These are phyloP conservation scores for Theonella swinhoei DNA, from an alignment of 37 sponge, comb jelly and placozoan genomes.

Conservation along the genomic window DNA sequence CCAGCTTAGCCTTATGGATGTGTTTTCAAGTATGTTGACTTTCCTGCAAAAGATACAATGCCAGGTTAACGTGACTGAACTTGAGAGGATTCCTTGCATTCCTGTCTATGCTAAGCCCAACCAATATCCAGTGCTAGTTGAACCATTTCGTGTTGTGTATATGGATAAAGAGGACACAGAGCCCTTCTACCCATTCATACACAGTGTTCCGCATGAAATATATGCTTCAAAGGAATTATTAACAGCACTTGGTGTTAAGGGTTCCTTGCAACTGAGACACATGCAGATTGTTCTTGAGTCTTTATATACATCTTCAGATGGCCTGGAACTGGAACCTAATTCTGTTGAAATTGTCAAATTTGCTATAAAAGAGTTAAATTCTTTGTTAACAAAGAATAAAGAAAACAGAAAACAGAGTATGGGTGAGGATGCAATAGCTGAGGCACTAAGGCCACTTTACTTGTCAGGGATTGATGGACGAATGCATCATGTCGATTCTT, in stretches of 20 bases:
- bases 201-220: conserved; percentile 2
- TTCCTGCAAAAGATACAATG: background rate
- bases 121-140: conserved; percentile 39
- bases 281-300: conserved; percentile 28
- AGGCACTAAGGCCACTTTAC: background rate
- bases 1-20: background rate
- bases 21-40: conserved; percentile 7
- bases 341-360: background rate
- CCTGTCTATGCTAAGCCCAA: conserved; percentile 15
- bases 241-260: conserved; percentile 11
- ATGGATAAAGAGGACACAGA: background rate
- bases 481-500: background rate
- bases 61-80: background rate
- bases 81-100: conserved; percentile 31
- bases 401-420: background rate
- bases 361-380: background rate
- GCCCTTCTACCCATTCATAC: conserved; percentile 43
- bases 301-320: conserved; percentile 4
- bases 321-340: background rate
- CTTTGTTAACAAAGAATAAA: background rate
- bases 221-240: background rate
- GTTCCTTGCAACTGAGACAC: conserved; percentile 11
- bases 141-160: conserved; percentile 34
- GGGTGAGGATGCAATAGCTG: background rate
- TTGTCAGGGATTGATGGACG: background rate